Evolutionary conservation across 2,113 vertebrate species (phyloP), one percentile per base, ranked within the genome.

Genomic region (Puma concolor): DNA sequence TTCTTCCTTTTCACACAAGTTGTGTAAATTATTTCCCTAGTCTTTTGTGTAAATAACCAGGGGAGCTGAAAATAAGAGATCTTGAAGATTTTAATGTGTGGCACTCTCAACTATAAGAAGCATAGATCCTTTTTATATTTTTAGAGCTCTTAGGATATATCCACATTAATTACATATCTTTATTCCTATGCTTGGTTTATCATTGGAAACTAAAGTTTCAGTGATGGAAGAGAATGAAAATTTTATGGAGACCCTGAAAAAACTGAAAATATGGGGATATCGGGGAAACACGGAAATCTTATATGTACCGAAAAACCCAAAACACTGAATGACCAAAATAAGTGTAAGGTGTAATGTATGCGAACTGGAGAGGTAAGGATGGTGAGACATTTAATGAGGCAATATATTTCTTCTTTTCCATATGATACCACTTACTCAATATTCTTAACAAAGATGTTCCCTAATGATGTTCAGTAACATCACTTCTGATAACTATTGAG

Each of bases 181-280:
- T 81, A 74, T 85, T 93, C 15, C 17, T 16, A 38, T 52, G 89
- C 66, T 90, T 91, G 19, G 44, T 92, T 97, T 94, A 90, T 52
- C 74, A 87, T 16, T 97, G 86, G 88, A 96, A 85, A 92, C 41
- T 69, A 63, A 93, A 89, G 29, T 95, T 72, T 97, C 33, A 89
- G 64, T 79, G 66, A 90, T 54, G n/a, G 17, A 74, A 92, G 38
- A 94, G 25, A 92, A 96, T 13, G 17, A n/a, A 77, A 86, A 57
- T 44, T 83, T 92, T 88, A 81, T 11, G 84, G 5, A 85, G 44
- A 92, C 2, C 38, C 44, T 41, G 27, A 87, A 94, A 95, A 57
- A 66, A 41, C 79, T 29, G 87, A 36, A 82, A 93, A 93, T 66
- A n/a, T 15, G 50, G 19, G 17, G 41, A 31, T 90, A 57, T 86